phyloP scores from a whole-genome alignment of 2,797 vertebrate species.

The Meriones psammophilus region DNA sequence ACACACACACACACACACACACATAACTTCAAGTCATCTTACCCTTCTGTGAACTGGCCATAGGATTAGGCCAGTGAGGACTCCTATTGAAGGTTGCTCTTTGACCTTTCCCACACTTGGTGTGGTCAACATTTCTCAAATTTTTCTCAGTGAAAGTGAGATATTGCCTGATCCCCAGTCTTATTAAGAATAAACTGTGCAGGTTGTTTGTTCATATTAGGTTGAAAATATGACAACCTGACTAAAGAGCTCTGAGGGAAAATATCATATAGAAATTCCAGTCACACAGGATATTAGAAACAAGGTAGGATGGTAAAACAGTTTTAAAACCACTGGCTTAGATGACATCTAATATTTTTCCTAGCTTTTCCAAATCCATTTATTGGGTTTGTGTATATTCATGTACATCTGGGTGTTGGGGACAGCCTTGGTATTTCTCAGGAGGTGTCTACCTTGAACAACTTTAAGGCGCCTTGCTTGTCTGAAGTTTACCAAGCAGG shows the following conservation, averaged over 20 bases:
- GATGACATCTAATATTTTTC: not conserved
- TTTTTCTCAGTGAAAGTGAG: not conserved
- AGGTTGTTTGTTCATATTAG: not conserved
- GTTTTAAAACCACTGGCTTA: not conserved
- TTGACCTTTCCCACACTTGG: not conserved
- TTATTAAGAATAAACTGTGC: not conserved
- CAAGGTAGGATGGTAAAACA: not conserved
- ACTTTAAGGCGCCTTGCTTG: not conserved
- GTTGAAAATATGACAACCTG: not conserved
- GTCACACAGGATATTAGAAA: not conserved
- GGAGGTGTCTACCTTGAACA: not conserved
- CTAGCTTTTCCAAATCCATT: not conserved
- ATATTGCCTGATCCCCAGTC: not conserved
- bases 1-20: not conserved
- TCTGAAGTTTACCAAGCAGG: not conserved
- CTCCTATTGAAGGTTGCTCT: conserved; percentile 23
- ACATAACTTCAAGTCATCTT: not conserved
- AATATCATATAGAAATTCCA: not conserved
- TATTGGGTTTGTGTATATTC: not conserved
- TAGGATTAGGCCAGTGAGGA: not conserved
- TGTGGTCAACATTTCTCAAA: not conserved
- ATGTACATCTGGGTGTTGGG: not conserved
- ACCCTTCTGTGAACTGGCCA: not conserved
- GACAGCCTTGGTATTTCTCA: not conserved
- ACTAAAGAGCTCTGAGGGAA: not conserved